Evolutionary conservation across 2,888 invertebrate species (phyloP), one percentile per base, ranked within the genome.

Genomic region (Philonicus albiceps): DNA sequence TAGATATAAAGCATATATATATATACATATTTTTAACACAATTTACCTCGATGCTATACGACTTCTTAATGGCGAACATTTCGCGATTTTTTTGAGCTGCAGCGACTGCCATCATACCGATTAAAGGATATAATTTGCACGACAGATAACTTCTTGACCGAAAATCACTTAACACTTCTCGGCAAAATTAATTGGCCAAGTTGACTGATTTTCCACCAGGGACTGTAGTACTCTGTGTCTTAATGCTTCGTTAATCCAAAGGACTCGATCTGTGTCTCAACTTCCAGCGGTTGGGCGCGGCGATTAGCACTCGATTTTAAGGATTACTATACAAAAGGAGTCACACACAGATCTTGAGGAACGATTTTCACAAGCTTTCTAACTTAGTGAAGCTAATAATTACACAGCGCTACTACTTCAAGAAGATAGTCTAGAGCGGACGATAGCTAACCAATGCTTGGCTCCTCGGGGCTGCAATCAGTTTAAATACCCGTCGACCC

Each of bases 11-110:
- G 72, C 37, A 31, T 1, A 31, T 72, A 31, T 1, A 34, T 37
- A 37, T 37, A 11, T 37, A 31, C 6, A 3, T 37, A 22, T 31
- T 37, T 43, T 43, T 43, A 43, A 27, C 84, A 40, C 73, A 16
- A 93, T 96, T 96, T 94, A 98, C 98, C 97, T 98, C 98, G 93
- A 98, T 97, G 94, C 97, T 98, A 95, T 98, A 98, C 89, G 97
- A 97, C 93, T 98, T 98, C 94, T 98, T 98, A 94, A 98, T 98
- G 93, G 98, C 97, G 95, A 98, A 98, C 96, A 97, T 96, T 93
- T 98, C 97, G 93, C 98, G 96, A 94, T 97, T 98, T 94, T 97
- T 97, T 94, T 97, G 97, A 89, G 97, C 97, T 92, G 97, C 96
- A 92, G 97, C 96, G 91, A 97, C 97, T 93, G 97, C 96, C 95